Base-by-base conservation (phyloP, 1,140 invertebrate genomes). In the Glomeris maerens region DNA sequence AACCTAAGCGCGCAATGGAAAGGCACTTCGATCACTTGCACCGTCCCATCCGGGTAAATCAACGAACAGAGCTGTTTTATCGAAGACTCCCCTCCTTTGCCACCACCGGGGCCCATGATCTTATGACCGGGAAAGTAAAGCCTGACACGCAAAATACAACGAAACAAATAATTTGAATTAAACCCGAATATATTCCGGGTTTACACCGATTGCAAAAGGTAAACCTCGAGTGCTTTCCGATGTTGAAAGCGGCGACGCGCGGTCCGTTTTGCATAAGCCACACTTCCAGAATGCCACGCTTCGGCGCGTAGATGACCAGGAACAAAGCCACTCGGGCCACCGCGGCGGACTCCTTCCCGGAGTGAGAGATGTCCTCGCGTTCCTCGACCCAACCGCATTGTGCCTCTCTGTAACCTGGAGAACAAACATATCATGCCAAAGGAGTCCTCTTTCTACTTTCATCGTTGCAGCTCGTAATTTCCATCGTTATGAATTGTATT, bases 351-450 rank as follows among this genome's bases (percentile, higher is more conserved):
- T 17, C 72, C 45, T 57, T 65, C 45, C 68, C 60, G 50, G 62
- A 58, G 52, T 72, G 70, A 55, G 64, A 59, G 29, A 72, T 72
- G 55, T 79, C 77, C 60, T 84, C 81, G 4, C 72, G 63, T 28
- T 83, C 81, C 69, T 86, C 79, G 36, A 94, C 70, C 79, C 92
- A 97, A 4, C 81, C 82, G 68, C 84, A 89, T 62, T 95, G 85
- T 5, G 91, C 89, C 68, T 95, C 84, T 50, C 91, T 72, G 64
- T 93, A 96, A 7, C 76, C 74, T 72, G 59, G 45, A 53, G 59
- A 45, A 52, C 0, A 50, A 36, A 48, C 23, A 10, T 42, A 10
- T 20, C 7, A 42, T 10, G 10, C 41, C 23, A 20, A 20, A 42
- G 7, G n/a, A n/a, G n/a, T n/a, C n/a, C n/a, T n/a, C n/a, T n/a